Evolutionary conservation across 2,888 invertebrate species (phyloP), one percentile per base, ranked within the genome.

Genomic region (Mimumesa dahlbomi): DNA sequence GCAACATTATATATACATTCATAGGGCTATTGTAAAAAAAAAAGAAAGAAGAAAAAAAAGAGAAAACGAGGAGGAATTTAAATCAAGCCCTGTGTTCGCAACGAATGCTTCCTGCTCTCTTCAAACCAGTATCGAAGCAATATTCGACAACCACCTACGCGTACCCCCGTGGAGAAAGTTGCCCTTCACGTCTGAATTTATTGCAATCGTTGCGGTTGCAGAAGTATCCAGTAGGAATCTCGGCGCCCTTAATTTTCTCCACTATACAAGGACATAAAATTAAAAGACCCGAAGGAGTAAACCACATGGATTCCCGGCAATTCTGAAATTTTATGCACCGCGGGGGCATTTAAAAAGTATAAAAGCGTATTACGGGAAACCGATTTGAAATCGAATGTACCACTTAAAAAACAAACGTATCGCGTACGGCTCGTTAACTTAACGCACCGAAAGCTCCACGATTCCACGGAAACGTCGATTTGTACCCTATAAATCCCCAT

Each of bases 161-260:
- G 74, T 79, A 82, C 79, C 82, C 84, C 82, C 73, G 84, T 65
- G 71, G 84, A 82, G 84, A 84, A 84, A 84, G 84, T 80, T 73
- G 77, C 79, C 77, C 81, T 78, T 76, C 78, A 68, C 69, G 58
- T 43, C 68, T 50, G 64, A 84, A 84, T 84, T 84, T 84, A 84
- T 83, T 75, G 79, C 82, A 58, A 80, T 76, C 75, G 77, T 53
- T 72, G 77, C 65, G 54, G 49, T 56, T 67, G 71, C 68, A 42
- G 59, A 66, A 74, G 71, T 70, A 77, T 76, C 71, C 76, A 66
- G 63, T 69, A 74, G 74, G 68, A 81, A 73, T 77, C 71, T 52
- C 71, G 72, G 56, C 79, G 72, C 78, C 81, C 79, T 77, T 82
- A 73, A 80, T 79, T 77, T 49, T 67, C 56, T 29, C 53, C 64